Evolutionary conservation across 2,113 vertebrate genomes (phyloP), one percentile per base, ranked within the genome.

Genomic region (Brachyhypopomus gauderio): DNA sequence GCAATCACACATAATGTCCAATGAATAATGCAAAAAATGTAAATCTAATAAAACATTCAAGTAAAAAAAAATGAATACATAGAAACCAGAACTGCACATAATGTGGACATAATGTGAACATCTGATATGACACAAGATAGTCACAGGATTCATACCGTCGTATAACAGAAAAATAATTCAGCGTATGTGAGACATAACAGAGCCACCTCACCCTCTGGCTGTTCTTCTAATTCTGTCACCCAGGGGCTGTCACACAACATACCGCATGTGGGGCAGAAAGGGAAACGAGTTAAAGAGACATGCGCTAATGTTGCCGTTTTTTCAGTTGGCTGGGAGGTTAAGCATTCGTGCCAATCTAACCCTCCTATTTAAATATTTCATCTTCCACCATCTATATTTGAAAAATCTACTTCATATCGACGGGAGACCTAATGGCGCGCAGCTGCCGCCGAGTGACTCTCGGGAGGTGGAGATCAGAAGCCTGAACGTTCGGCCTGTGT

Each of bases 351-450:
- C 73, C 30, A 56, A 80, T 83, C 80, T 80, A 83, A 85, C 73
- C 48, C 34, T 69, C 64, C 73, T 66, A 41, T 63, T 83, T 85
- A 72, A 83, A 85, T 80, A 85, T 83, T 83, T 83, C 9, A 83
- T 80, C 41, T 55, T 72, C 23, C 62, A 45, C 75, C 84, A 85
- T 85, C 59, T 75, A 83, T 77, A 79, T 84, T 84, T 86, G 66
- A 80, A 76, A 79, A 80, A 69, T 81, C 45, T 38, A 69, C 73
- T 86, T 82, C 62, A 71, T 75, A 72, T 64, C 72, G 41, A 73
- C 60, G 59, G 48, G 56, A 52, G 62, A 77, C 73, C 84, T 84
- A 80, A 79, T 84, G 48, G 38, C 22, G 16, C 34, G 63, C 58
- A 22, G 79, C 16, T 70, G 59, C 16, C 70, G 52, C 38, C 73